Percentiles rank a stretch among this genome's conserved stretches.
Evolutionary conservation across 2,113 vertebrate species (phyloP).

Genomic region (Larimichthys polyactis): DNA sequence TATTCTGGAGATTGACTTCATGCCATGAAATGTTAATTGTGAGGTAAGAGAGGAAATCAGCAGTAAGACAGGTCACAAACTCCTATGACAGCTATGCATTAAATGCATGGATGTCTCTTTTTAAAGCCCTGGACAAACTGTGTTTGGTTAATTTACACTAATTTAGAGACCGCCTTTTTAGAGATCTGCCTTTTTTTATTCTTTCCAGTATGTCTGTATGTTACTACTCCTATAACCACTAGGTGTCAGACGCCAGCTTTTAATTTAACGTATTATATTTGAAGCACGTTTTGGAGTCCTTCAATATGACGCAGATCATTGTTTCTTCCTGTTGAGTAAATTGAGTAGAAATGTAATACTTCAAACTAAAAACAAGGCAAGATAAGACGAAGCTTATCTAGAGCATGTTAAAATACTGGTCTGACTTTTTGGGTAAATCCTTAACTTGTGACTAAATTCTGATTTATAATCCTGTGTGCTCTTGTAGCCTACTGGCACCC

Average conservation of each 20-base stretch:
- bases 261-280: neutral
- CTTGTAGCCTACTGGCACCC: neutral
- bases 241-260: constrained; percentile 58
- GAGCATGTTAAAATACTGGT: constrained; percentile 3
- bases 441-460: constrained; percentile 34
- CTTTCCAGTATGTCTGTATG: neutral
- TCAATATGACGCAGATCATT: neutral
- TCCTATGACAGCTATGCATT: neutral
- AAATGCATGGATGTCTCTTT: neutral
- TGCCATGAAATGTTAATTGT: constrained; percentile 19
- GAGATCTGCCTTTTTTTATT: neutral
- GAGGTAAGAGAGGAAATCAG: neutral
- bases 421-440: constrained; percentile 10
- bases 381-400: neutral
- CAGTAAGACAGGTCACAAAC: neutral
- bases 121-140: neutral
- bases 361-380: too few relatives aligned
- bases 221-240: constrained; percentile 33
- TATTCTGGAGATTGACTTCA: constrained; percentile 15
- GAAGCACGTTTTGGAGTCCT: neutral
- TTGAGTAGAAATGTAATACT: neutral
- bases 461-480: constrained; percentile 13
- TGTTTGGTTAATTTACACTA: neutral
- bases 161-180: neutral
- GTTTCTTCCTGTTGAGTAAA: neutral